Evolutionary conservation across 2,113 vertebrate species (phyloP), one percentile per base, ranked within the genome.

Genomic region (Pitta sordida): DNA sequence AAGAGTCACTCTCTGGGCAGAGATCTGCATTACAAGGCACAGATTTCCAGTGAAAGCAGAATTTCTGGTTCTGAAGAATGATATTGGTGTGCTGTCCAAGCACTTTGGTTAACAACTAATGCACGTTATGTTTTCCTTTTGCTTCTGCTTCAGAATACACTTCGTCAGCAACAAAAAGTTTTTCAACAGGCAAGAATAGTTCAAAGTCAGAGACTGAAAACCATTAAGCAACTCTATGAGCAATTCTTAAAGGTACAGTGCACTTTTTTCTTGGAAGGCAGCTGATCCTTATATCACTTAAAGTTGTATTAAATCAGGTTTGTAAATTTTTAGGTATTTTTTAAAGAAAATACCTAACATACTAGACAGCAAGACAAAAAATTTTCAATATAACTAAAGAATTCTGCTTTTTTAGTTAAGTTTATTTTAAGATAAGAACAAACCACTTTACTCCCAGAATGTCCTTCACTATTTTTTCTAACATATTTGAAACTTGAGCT

Each of bases 141-240:
- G 70, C 48, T 95, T 76, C 43, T 93, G 44, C 49, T 96, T 76
- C 95, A 99, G 99, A 99, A 97, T 94, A 93, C 99, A 90, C 98
- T 99, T 96, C 97, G 98, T 59, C 99, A 99, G 95, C 99, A 99
- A 93, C 99, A 99, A 94, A 99, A 99, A 76, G 81, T 98, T 96
- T 98, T 99, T 88, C 99, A 99, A 88, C 99, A 99, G 95, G 97
- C 98, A 92, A 96, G 99, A 97, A 96, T 98, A 70, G 98, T 98
- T 81, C 99, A 99, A 74, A 98, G 95, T 91, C 99, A 99, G 96
- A 99, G 98, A 95, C 97, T 99, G 95, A 99, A 99, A 97, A 97
- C 98, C 15, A 98, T 99, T 93, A 98, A 97, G 96, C 98, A 99
- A 83, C 93, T 99, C 23, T 98, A 99, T 59, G 98, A 99, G 68